These are phyloP conservation scores for Hydra vulgaris DNA, from an alignment of 30 jellyfish, hydroid and myxozoan species.

Conservation along the genomic window DNA sequence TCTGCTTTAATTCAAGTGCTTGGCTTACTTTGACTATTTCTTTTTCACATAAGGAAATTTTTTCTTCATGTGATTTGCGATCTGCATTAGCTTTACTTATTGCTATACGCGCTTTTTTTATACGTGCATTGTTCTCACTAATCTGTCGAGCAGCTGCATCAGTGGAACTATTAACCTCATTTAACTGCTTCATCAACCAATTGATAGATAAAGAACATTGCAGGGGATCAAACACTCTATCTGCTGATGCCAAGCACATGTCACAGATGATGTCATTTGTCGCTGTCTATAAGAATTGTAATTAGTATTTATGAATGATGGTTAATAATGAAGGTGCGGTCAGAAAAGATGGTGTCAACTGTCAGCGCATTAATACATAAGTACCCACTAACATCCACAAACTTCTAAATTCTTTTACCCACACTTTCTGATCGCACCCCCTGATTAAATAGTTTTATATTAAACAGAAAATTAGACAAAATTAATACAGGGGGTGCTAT, in stretches of 20 bases:
- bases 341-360: background rate
- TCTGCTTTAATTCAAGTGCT: slow-evolving; percentile 7
- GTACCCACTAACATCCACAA: background rate
- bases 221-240: slow-evolving; percentile 21
- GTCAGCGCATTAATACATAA: background rate
- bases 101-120: background rate
- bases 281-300: background rate
- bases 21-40: background rate
- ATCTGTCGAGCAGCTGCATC: slow-evolving; percentile 4
- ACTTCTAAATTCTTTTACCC: background rate
- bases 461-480: background rate
- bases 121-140: background rate
- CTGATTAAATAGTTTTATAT: background rate
- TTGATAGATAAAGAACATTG: slow-evolving; percentile 23
- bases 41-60: slow-evolving; percentile 10
- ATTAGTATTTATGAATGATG: background rate
- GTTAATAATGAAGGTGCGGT: background rate
- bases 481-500: background rate
- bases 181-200: slow-evolving; percentile 21
- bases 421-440: slow-evolving; percentile 20
- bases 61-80: background rate
- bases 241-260: slow-evolving; percentile 22
- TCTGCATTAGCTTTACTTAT: background rate
- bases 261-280: slow-evolving; percentile 15
- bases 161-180: slow-evolving; percentile 9